Conservation (phyloP, 1,140 invertebrate species). For the Amyelois transitella region DNA sequence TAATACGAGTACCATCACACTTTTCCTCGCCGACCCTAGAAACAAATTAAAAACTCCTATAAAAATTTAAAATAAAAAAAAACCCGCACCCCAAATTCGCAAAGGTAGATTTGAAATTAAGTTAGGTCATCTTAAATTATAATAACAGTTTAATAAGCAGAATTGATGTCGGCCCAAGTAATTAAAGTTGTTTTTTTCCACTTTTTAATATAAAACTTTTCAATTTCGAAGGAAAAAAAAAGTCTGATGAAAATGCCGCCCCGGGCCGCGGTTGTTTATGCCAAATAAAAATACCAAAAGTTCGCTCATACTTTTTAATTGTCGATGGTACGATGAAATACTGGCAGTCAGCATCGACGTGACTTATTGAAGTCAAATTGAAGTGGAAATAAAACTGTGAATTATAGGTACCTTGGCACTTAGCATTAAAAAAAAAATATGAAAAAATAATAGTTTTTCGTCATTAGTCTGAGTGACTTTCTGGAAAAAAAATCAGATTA, state of each 20-base stretch:
- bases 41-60: conserved; percentile 23
- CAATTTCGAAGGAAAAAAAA: conserved; percentile 25
- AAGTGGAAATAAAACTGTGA: too few relatives aligned
- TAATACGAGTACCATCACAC: neutral
- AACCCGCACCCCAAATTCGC: conserved; percentile 12
- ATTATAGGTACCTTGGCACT: too few relatives aligned
- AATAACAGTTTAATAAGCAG: conserved; percentile 28
- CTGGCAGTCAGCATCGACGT: neutral
- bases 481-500: too few relatives aligned
- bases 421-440: too few relatives aligned
- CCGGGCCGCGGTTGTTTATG: conserved; percentile 38
- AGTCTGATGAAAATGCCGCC: conserved; percentile 35
- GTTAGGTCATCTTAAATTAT: conserved; percentile 19
- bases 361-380: too few relatives aligned
- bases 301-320: conserved; percentile 30
- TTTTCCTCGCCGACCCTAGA: neutral
- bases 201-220: conserved; percentile 52
- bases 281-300: conserved; percentile 39
- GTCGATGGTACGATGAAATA: neutral
- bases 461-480: too few relatives aligned
- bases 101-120: conserved; percentile 4
- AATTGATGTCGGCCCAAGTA: conserved; percentile 36
- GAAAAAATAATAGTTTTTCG: too few relatives aligned
- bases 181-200: conserved; percentile 60
- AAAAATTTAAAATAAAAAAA: conserved; percentile 12